Evolutionary conservation across 2,113 vertebrate genomes (phyloP).

Genomic region (Asarcornis scutulata): DNA sequence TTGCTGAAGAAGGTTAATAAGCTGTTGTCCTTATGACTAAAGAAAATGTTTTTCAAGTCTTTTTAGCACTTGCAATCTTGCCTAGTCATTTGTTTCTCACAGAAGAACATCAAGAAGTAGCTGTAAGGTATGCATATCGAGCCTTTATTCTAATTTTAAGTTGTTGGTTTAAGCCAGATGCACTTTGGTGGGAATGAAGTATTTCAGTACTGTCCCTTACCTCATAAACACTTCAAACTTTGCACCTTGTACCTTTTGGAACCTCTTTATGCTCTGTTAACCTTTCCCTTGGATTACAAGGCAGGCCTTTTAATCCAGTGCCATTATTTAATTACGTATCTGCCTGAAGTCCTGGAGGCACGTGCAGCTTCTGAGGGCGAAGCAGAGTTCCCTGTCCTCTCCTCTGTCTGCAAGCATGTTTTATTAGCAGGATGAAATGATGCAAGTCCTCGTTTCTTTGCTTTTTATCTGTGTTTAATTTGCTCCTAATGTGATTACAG

Average conservation of each 20-base stretch:
- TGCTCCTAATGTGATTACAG: not conserved
- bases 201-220: not conserved
- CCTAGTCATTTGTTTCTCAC: not conserved
- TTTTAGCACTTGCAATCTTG: not conserved
- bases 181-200: not conserved
- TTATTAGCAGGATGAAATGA: not conserved
- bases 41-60: not conserved
- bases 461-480: slow-evolving; percentile 25
- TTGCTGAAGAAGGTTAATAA: not conserved
- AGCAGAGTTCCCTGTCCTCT: not conserved
- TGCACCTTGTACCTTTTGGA: not conserved
- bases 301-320: not conserved
- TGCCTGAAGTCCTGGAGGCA: not conserved
- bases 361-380: not conserved
- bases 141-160: not conserved
- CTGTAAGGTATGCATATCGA: not conserved
- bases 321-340: not conserved
- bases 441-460: not conserved
- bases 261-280: not conserved
- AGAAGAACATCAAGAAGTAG: not conserved
- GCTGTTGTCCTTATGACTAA: not conserved
- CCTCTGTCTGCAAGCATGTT: not conserved
- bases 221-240: not conserved
- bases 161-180: not conserved
- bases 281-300: not conserved